phyloP scores from a whole-genome alignment of 2,113 vertebrate species.

The Myodes glareolus region DNA sequence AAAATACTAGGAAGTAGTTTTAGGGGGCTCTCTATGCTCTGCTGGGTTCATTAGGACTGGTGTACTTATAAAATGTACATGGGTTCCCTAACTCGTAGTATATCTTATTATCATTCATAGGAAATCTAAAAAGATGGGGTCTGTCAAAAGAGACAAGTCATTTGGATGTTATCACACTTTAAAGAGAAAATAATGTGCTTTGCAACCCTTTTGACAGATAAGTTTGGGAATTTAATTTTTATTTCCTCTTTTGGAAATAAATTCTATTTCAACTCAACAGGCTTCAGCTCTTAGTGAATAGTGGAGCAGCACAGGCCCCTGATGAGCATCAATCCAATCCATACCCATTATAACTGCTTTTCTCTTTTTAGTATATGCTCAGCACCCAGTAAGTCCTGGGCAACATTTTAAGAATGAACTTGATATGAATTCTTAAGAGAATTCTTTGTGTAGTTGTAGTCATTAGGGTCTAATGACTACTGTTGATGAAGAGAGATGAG shows the following conservation, averaged over 20 bases:
- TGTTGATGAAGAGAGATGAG: neutral
- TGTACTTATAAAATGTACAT: neutral
- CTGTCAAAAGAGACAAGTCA: neutral
- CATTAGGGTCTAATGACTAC: neutral
- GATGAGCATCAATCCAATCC: neutral
- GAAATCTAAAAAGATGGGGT: accelerated
- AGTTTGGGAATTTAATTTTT: neutral
- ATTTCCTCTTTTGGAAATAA: neutral
- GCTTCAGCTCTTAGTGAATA: neutral
- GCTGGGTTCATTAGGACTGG: accelerated
- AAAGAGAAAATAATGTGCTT: slow-evolving; percentile 3
- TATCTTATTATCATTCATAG: neutral
- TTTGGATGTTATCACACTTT: neutral
- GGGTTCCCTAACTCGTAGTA: neutral
- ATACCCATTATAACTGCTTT: neutral
- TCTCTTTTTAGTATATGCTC: neutral
- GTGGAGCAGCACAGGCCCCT: neutral
- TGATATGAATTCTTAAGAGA: neutral
- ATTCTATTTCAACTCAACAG: neutral
- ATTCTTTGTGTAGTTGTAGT: neutral
- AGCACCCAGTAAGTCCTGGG: neutral
- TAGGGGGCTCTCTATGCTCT: accelerated
- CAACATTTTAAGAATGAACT: neutral
- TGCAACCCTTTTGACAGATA: neutral
- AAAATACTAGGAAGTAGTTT: neutral